Conservation (phyloP, 1,140 invertebrate genomes). For the Eueides isabella region DNA sequence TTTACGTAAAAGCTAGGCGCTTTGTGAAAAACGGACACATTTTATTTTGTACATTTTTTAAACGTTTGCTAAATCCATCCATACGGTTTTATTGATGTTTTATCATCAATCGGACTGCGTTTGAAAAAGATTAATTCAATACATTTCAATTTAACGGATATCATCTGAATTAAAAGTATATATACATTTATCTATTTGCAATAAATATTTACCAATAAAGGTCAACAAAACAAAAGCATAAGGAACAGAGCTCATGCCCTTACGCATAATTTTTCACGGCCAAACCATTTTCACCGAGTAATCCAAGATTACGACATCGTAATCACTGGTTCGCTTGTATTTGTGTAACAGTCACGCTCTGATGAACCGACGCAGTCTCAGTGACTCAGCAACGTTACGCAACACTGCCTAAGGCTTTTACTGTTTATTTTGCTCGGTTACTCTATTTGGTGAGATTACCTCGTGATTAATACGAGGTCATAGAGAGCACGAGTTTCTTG, state of each 20-base stretch:
- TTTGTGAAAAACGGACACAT: constrained; percentile 21
- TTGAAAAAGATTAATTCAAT: not conserved
- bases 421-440: constrained; percentile 63
- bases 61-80: constrained; percentile 3
- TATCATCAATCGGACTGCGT: not conserved
- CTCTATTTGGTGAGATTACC: constrained; percentile 62
- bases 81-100: constrained; percentile 2
- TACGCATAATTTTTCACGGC: constrained; percentile 63
- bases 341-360: constrained; percentile 63
- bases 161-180: not conserved
- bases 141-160: not conserved
- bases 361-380: constrained; percentile 45
- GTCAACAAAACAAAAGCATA: not conserved
- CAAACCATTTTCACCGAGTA: constrained; percentile 56
- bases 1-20: constrained; percentile 38
- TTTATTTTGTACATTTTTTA: constrained; percentile 20
- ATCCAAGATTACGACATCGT: constrained; percentile 55
- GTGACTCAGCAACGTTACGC: constrained; percentile 68
- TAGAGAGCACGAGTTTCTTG: constrained; percentile 37
- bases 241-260: constrained; percentile 35
- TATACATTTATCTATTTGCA: not conserved
- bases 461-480: constrained; percentile 62
- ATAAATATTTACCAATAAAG: not conserved
- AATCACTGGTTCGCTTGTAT: constrained; percentile 53
- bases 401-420: constrained; percentile 56